Evolutionary conservation across 2,113 vertebrate genomes (phyloP).

Genomic region (Rhodinocichla rosea): DNA sequence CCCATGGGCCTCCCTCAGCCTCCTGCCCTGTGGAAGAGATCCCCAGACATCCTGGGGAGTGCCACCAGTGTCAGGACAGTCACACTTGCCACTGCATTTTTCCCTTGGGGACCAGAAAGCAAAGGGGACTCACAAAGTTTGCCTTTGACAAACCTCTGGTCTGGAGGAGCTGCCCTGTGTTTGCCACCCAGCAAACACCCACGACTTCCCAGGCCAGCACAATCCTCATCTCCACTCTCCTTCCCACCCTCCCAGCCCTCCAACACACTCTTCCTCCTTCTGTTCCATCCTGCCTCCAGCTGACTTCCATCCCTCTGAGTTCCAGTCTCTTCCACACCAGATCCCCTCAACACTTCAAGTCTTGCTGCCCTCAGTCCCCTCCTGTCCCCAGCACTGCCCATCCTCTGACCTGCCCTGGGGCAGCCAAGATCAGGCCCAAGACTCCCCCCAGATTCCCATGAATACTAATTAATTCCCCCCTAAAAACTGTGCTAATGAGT

Average conservation of each 20-base stretch:
- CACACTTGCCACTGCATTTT: not conserved
- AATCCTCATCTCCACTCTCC: not conserved
- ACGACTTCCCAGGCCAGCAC: fast-evolving
- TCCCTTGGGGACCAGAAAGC: not conserved
- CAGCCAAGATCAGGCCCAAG: not conserved
- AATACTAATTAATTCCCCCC: not conserved
- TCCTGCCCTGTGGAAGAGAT: not conserved
- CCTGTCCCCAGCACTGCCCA: not conserved
- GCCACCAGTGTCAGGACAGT: not conserved
- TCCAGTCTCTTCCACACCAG: not conserved
- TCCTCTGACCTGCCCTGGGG: not conserved
- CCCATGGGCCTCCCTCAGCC: not conserved
- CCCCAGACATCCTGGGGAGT: not conserved
- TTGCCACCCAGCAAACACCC: not conserved
- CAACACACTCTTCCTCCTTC: not conserved
- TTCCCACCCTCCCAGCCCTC: not conserved
- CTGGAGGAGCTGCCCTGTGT: not conserved
- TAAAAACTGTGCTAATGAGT: not conserved
- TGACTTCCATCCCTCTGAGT: not conserved
- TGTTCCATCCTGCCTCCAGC: not conserved
- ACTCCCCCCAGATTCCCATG: not conserved
- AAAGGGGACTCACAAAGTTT: not conserved
- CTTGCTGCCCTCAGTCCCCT: not conserved
- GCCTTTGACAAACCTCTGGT: not conserved
- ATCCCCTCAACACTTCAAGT: not conserved